Conservation (phyloP, 2,797 vertebrate species). For the Hyperoplus immaculatus region DNA sequence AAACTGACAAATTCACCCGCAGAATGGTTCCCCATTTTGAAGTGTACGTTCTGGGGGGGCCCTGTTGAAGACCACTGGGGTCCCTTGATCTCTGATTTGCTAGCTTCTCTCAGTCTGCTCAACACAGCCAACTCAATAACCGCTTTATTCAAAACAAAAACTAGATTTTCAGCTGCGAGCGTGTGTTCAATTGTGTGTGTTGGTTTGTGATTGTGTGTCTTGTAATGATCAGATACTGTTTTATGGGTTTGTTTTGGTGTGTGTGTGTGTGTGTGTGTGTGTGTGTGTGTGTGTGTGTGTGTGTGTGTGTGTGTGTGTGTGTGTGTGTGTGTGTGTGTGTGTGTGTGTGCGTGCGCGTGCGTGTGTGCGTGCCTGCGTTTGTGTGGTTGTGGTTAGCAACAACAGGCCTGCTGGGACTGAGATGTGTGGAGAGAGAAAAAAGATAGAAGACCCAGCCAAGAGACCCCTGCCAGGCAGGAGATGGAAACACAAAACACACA, state of each 20-base stretch:
- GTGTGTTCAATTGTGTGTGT: constrained; percentile 24
- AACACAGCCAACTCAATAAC: constrained; percentile 15
- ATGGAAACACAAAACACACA: constrained; percentile 32
- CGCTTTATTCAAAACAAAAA: constrained; percentile 51
- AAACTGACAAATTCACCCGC: neutral
- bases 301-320: constrained; percentile 12
- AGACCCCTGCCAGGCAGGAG: constrained; percentile 41
- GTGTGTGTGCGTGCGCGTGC: neutral
- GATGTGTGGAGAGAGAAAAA: constrained; percentile 30
- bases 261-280: constrained; percentile 20
- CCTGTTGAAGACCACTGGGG: neutral
- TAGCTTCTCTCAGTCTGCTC: neutral
- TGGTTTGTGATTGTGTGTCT: constrained; percentile 9
- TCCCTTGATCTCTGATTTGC: neutral
- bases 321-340: constrained; percentile 47
- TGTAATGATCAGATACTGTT: constrained; percentile 53
- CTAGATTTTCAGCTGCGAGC: constrained; percentile 22
- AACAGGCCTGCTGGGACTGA: constrained; percentile 52
- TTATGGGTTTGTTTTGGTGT: constrained; percentile 54
- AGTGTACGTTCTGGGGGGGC: neutral
- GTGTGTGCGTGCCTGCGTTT: constrained; percentile 47
- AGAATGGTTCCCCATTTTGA: constrained; percentile 11
- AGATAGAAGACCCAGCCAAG: constrained; percentile 42
- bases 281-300: constrained; percentile 27
- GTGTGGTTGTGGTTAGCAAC: constrained; percentile 38